Conservation (phyloP, 1,140 invertebrate species). For the Drosophila santomea region DNA sequence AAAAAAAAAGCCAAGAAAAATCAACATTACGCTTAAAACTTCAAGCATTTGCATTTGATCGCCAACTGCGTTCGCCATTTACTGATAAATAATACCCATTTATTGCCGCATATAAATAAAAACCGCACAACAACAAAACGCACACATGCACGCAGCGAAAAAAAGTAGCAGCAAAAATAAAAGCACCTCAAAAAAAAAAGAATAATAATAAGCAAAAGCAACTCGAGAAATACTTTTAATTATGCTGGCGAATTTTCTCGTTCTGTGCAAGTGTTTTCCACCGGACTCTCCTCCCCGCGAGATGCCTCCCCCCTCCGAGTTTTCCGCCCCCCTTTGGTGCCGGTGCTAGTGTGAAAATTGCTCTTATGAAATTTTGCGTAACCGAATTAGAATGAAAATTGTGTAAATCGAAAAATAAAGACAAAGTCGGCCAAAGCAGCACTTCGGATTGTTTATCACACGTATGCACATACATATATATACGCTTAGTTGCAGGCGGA, state of each 20-base stretch:
- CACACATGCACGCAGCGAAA: slow-evolving; percentile 17
- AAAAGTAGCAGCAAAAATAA: slow-evolving; percentile 19
- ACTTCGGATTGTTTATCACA: slow-evolving; percentile 29
- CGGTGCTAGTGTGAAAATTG: slow-evolving; percentile 39
- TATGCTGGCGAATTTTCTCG: slow-evolving; percentile 43
- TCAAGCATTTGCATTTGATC: slow-evolving; percentile 18
- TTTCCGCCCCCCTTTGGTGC: slow-evolving; percentile 4
- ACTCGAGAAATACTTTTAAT: slow-evolving; percentile 46
- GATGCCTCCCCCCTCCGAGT: neutral
- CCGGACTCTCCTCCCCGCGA: too few relatives aligned
- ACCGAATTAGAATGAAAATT: slow-evolving; percentile 52
- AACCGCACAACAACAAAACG: slow-evolving; percentile 38
- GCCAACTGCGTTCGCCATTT: slow-evolving; percentile 25
- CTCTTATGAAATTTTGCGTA: slow-evolving; percentile 57
- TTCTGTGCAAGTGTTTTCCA: slow-evolving; percentile 14
- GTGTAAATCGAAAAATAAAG: slow-evolving; percentile 29
- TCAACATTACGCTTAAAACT: slow-evolving; percentile 22
- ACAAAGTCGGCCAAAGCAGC: slow-evolving; percentile 10
- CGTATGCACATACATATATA: neutral
- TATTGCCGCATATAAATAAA: slow-evolving; percentile 46
- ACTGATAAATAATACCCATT: slow-evolving; percentile 39
- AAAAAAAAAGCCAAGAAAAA: slow-evolving; percentile 22
- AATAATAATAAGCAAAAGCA: slow-evolving; percentile 19
- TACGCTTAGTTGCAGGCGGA: neutral
- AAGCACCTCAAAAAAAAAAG: slow-evolving; percentile 22